Evolutionary conservation across 2,113 vertebrate species (phyloP), one percentile per base, ranked within the genome.

Genomic region (Tenebrosternarchus preto): DNA sequence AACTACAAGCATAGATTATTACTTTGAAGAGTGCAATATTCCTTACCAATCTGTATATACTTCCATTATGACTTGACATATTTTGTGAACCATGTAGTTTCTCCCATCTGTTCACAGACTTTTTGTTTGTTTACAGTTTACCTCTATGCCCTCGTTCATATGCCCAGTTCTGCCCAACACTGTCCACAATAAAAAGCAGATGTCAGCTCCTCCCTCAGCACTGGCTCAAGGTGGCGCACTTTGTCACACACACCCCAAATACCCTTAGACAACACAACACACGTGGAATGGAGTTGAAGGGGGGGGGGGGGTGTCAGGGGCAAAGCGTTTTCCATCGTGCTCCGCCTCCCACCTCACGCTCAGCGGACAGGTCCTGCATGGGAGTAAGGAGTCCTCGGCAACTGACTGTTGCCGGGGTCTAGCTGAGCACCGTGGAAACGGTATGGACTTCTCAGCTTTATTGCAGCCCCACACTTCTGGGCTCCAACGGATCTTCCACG

Each of bases 1-100:
- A 57, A 73, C 70, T 73, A 80, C 78, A 70, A 80, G 78, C 78
- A 80, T 80, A 66, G 70, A 80, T 80, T 74, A 75, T 80, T 80
- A 80, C 71, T 80, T 80, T 68, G 50, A 61, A 74, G 72, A 67
- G 71, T 80, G 79, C 79, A 80, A 80, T 75, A 68, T 67, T 75
- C 33, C 79, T 80, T 75, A 68, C 53, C 64, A 55, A 68, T 74
- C 64, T 53, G 33, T 74, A 75, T 59, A 74, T 74, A 74, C 63
- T 64, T 67, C 73, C 76, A 5, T 68, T 66, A 80, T 24, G 60
- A 67, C 19, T 39, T 39, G 64, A 68, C 61, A 29, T 68, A 68
- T 68, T 66, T 9, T 61, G 56, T 46, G 31, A 74, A 73, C 29
- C 27, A 73, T 55, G 60, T 43, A 67, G 24, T 46, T 63, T 78